phyloP scores from a whole-genome alignment of 2,113 vertebrate species.

The Conger conger region DNA sequence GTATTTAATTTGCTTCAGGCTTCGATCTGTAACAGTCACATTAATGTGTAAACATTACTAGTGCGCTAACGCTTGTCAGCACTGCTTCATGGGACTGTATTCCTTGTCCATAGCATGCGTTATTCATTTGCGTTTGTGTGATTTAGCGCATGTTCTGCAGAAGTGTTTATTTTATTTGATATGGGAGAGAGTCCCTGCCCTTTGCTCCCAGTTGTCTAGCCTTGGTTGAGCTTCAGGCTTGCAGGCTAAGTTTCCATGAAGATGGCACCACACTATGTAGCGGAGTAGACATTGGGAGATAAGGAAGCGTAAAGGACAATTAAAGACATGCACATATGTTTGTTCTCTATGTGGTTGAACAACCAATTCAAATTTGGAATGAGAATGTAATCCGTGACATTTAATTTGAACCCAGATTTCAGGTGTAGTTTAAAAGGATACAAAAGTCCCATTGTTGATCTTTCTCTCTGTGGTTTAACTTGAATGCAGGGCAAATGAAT shows the following conservation, averaged over 20 bases:
- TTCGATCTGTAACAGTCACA: not conserved
- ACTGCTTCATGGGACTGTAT: not conserved
- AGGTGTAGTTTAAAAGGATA: not conserved
- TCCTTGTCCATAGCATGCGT: not conserved
- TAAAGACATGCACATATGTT: no score
- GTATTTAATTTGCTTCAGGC: slow-evolving; percentile 12
- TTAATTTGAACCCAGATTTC: not conserved
- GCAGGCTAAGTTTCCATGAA: not conserved
- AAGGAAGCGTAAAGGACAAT: not conserved
- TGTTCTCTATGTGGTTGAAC: no score
- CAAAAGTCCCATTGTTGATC: not conserved
- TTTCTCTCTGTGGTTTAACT: not conserved
- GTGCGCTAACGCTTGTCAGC: not conserved
- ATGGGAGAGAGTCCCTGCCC: not conserved
- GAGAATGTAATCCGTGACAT: no score
- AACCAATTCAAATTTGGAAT: no score
- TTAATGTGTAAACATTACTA: not conserved
- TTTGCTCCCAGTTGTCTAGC: not conserved
- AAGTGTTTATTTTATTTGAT: not conserved
- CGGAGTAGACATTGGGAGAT: no score
- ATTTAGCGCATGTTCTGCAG: not conserved
- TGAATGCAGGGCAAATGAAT: not conserved
- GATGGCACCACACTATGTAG: not conserved
- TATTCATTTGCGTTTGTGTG: not conserved
- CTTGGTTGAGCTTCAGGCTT: not conserved